Evolutionary conservation across 37 sponge, comb jelly and placozoan species (phyloP), one percentile per base, ranked within the genome.

Genomic region (Chondrilla cf. caribensis): DNA sequence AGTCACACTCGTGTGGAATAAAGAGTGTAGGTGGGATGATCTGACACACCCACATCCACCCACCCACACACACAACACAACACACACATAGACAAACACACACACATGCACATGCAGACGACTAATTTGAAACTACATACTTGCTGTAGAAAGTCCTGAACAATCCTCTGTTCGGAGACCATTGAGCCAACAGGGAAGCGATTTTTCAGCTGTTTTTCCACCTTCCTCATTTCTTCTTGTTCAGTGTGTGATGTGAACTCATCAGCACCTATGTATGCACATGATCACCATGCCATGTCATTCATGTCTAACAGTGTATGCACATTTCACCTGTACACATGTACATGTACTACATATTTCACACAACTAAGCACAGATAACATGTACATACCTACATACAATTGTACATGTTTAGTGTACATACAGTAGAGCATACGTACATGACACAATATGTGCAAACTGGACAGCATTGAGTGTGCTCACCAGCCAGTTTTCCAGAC

Each of bases 121-220:
- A n/a, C n/a, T n/a, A n/a, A n/a, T n/a, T n/a, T n/a, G 11, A 55
- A 55, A 19, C 17, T 9, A 75, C 84, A 14, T 26, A 92, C 93
- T 87, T 94, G 91, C 54, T 90, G 87, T 59, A 94, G 77, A 83
- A 98, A 98, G 80, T 98, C 99, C 57, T 96, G 97, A 18, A 98
- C 81, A 44, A 96, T 94, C 44, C 99, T 83, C 77, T 96, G 95
- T 75, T 98, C 97, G n/a, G 99, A 92, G 35, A 98, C 96, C 76
- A 73, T 92, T 32, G 96, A 98, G 8, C 99, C 96, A 78, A 98
- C 94, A 38, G 99, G 96, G 70, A 98, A 96, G 24, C 99, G 33
- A 67, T 87, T 92, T 83, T 98, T 98, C 22, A 98, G 89, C 76
- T 98, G 99, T 24, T 85, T 35, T 82, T 98, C 99, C 57, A 96